These are phyloP conservation scores for Gnatocerus cornutus DNA, from an alignment of 2,888 invertebrate genomes.

Conservation along the genomic window DNA sequence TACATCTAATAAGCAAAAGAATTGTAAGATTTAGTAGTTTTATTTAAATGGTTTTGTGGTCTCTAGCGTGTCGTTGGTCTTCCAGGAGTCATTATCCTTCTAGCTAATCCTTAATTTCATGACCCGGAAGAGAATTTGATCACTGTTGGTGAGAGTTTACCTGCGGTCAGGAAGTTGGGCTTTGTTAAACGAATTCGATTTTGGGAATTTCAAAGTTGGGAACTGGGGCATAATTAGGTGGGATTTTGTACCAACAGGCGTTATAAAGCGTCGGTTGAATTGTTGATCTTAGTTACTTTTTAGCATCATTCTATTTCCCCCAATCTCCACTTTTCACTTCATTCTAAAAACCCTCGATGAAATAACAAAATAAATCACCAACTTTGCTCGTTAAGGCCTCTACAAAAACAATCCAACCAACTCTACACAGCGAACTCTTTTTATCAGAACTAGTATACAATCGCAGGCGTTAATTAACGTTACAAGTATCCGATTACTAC, in stretches of 20 bases:
- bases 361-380: not conserved
- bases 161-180: slow-evolving; percentile 30
- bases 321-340: not conserved
- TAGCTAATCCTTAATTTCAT: slow-evolving; percentile 11
- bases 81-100: slow-evolving; percentile 5
- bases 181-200: slow-evolving; percentile 16
- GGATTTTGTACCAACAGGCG: not conserved
- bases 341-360: not conserved
- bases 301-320: too few species aligned
- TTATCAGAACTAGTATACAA: slow-evolving; percentile 4
- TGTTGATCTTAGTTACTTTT: too few species aligned
- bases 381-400: not conserved
- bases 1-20: slow-evolving; percentile 6
- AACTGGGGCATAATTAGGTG: not conserved
- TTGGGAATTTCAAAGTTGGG: not conserved
- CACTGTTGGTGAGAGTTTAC: slow-evolving; percentile 22
- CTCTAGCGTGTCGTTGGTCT: slow-evolving; percentile 3
- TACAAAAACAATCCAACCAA: not conserved
- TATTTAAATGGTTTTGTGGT: not conserved
- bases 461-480: slow-evolving; percentile 26
- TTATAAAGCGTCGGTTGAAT: too few species aligned
- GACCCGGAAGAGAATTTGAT: slow-evolving; percentile 27
- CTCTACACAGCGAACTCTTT: not conserved
- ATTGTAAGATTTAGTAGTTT: too few species aligned
- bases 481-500: slow-evolving; percentile 31